Evolutionary conservation across 35 echinoderm and acorn worm genomes (phyloP).

Genomic region (Ophioderma brevispina): DNA sequence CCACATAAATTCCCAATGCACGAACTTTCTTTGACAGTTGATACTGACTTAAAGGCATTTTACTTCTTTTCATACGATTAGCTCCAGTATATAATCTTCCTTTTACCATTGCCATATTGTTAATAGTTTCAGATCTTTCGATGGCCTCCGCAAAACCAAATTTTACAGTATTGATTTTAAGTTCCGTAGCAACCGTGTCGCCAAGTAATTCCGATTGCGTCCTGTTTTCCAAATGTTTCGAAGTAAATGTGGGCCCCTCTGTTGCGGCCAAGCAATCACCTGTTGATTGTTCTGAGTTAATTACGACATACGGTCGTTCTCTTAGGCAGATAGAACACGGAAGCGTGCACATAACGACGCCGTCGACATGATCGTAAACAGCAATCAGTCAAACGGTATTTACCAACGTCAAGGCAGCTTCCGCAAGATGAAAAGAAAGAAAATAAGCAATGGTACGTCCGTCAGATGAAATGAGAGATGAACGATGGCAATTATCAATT

Average conservation of each 20-base stretch:
- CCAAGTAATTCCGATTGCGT: too few species aligned
- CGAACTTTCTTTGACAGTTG: neutral
- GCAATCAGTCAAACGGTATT: neutral
- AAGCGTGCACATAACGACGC: constrained; percentile 2
- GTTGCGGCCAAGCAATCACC: too few species aligned
- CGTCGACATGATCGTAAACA: neutral
- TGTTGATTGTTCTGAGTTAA: too few species aligned
- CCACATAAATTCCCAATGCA: neutral
- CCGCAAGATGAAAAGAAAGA: neutral
- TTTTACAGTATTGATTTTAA: too few species aligned
- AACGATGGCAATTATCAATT: too few species aligned
- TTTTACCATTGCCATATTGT: neutral
- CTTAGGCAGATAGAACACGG: neutral
- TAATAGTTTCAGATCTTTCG: neutral
- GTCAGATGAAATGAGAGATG: neutral
- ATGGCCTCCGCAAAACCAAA: too few species aligned
- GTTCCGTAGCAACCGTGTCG: too few species aligned
- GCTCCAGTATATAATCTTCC: neutral
- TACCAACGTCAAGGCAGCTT: neutral
- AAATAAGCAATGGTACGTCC: neutral
- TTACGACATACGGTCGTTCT: neutral
- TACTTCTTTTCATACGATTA: neutral
- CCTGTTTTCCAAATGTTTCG: too few species aligned
- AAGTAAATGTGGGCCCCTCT: too few species aligned
- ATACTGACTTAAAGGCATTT: neutral